Evolutionary conservation across 2,888 invertebrate species (phyloP), one percentile per base, ranked within the genome.

Genomic region (Punctoribates punctum): DNA sequence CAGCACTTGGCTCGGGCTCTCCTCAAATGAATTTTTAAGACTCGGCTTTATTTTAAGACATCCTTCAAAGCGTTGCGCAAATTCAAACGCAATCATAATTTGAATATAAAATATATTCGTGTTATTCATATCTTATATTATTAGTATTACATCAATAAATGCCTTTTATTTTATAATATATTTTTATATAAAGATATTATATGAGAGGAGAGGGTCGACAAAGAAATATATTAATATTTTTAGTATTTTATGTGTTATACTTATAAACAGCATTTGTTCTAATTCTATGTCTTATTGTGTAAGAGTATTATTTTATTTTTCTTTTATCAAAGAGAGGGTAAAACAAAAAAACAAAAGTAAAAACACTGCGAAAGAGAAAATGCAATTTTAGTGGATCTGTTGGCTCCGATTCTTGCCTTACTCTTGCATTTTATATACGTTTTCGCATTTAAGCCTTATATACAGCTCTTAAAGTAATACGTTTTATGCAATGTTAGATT

Each of bases 401-500:
- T 42, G 15, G 17, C 20, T 54, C 9, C 54, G 54, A 42, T 42
- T 17, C 25, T 23, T 62, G 23, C 25, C 29, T 25, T 17, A 23
- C 25, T 9, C 62, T 62, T 27, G 23, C 62, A 62, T 62, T 62
- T 62, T 62, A 25, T 62, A 62, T 62, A 27, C 29, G 62, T 62
- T 54, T 42, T 42, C 42, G 42, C 62, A 29, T 62, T 62, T 62
- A 62, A 62, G 62, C 62, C 42, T 27, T 27, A 62, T 62, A 29
- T 62, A 62, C 62, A 54, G 62, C 62, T 62, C 62, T 62, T 62
- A 62, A 62, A 62, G 62, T 62, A 62, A 62, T 62, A 62, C 62
- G 23, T 62, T 62, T 62, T 62, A 62, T 62, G 62, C 62, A 62
- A 62, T 62, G 62, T 62, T 62, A 62, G 23, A 5, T 62, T 62